Evolutionary conservation across 2,888 invertebrate genomes (phyloP).

Genomic region (Eristalis intricaria): DNA sequence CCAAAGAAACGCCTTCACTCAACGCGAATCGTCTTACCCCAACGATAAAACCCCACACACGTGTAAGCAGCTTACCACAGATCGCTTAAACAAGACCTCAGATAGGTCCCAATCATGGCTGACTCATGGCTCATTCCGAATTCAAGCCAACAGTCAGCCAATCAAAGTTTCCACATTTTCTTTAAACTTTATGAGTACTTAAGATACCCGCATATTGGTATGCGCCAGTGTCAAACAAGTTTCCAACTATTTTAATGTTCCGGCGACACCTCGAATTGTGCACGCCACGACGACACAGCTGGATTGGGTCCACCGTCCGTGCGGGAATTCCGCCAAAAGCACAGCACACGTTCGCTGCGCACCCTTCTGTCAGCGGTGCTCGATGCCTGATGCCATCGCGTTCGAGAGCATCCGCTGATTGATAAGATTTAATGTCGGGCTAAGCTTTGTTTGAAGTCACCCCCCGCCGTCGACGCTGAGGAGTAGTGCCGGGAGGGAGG

Average conservation of each 20-base stretch:
- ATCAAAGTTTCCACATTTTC: not conserved
- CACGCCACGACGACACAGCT: not conserved
- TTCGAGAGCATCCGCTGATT: slow-evolving; percentile 52
- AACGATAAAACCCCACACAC: not conserved
- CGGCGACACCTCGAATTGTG: not conserved
- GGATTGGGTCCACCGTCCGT: not conserved
- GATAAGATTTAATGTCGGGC: slow-evolving; percentile 39
- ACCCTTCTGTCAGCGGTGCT: not conserved
- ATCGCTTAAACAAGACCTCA: not conserved
- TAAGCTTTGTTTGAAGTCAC: slow-evolving; percentile 26
- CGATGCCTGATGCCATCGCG: not conserved
- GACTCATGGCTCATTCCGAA: not conserved
- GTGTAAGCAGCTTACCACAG: not conserved
- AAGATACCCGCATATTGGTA: slow-evolving; percentile 12
- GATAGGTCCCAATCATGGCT: not conserved
- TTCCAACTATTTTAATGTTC: not conserved
- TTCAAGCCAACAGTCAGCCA: not conserved
- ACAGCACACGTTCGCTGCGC: no score
- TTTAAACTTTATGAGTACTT: slow-evolving; percentile 3
- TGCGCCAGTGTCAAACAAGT: not conserved
- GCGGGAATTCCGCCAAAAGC: not conserved
- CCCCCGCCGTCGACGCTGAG: not conserved
- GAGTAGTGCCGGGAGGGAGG: not conserved
- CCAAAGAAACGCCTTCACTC: not conserved
- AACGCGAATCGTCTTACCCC: not conserved